Evolutionary conservation across 2,797 vertebrate species (phyloP), one percentile per base, ranked within the genome.

Genomic region (Pteronotus mesoamericanus): DNA sequence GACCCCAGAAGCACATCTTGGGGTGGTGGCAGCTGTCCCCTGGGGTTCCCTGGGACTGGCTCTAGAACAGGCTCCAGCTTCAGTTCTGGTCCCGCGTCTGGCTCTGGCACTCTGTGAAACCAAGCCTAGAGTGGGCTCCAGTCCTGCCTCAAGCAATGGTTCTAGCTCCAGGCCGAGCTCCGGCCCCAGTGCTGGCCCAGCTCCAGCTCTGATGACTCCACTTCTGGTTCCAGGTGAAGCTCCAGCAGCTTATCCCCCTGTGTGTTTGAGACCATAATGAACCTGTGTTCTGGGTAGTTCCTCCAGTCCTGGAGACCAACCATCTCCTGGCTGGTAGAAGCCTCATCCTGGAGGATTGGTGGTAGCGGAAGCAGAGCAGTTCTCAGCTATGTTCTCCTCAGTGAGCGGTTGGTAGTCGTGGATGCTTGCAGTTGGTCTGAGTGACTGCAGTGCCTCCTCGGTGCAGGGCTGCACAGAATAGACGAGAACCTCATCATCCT

Each of bases 371-470:
- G 42, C 96, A 96, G 1, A 99, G 98, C 0, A 99, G 97, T 99
- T 99, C 94, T 99, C 99, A 0, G 99, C 99, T 21, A 99, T 69
- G 68, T 99, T 99, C 87, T 99, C 99, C 3, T 98, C 98, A 5
- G 98, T 97, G 91, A 99, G 97, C 88, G 99, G 97, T 92, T 99
- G 99, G 98, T 98, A 99, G 96, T 99, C 98, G 0, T 98, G 98
- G 96, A 99, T 98, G 97, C 99, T 99, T 97, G 99, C 99, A 0
- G 99, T 98, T 74, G 99, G 99, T 0, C 99, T 98, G 96, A 99
- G 98, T 59, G 98, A 98, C 0, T 16, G 90, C 22, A 99, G 98
- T 93, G 99, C 98, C 0, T 83, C 86, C 82, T 98, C 98, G 42
- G 98, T 99, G 97, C 99, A 99, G 0, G 99, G 99, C 93, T 98